Evolutionary conservation across 2,888 invertebrate species (phyloP), one percentile per base, ranked within the genome.

Genomic region (Meiosimyza platycephala): DNA sequence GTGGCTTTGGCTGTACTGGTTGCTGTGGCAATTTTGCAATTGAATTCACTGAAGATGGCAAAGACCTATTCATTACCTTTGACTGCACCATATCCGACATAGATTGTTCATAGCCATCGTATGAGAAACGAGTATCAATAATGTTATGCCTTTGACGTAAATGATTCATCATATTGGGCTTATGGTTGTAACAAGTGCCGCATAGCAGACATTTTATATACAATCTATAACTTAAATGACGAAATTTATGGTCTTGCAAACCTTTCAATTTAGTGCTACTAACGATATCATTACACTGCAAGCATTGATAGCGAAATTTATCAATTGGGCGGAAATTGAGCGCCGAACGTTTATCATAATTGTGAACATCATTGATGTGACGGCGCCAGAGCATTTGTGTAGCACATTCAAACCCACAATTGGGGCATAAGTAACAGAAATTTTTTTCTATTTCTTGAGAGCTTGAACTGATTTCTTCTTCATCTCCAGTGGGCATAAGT

Each of bases 201-300:
- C 84, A 84, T 9, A 85, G 74, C 5, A 84, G 74, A 66, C 84
- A 84, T 74, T 83, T 84, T 4, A 84, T 74, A 68, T 84, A 84
- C n/a, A 84, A 72, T 28, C 82, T 78, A 54, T 81, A 82, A 4
- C 83, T 81, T 50, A 85, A 75, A 72, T 84, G 84, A 0, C 84
- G 81, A 67, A 84, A 84, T 55, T 84, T 85, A 74, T 84, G 84
- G 78, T 84, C 84, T 75, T 84, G 84, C n/a, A 84, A 68, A 1
- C 84, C 85, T 71, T 84, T 84, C 13, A 84, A 70, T 71, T 84
- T 84, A 0, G 84, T 79, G 51, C 83, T 83, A 52, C 80, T 80
- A 12, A 84, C 83, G 54, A 83, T 76, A 65, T 84, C 84, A 72
- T 80, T 82, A 74, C 84, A 84, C 40, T 78, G 78, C 3, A 77